Evolutionary conservation across 2,797 vertebrate genomes (phyloP).

Genomic region (Babyrousa celebensis): DNA sequence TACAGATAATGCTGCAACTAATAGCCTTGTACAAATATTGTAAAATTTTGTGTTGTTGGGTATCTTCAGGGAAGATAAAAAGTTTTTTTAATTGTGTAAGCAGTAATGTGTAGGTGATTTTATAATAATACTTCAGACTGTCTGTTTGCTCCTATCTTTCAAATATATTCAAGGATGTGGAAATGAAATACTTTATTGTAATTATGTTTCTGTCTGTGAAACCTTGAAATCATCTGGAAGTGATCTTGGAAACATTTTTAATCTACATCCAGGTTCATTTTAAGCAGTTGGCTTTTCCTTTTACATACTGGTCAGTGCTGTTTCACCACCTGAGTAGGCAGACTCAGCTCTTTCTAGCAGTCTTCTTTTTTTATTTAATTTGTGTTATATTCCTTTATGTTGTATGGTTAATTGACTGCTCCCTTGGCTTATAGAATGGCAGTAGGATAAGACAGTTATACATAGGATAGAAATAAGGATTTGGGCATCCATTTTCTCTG

Average conservation of each 20-base stretch:
- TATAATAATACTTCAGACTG: slow-evolving; percentile 38
- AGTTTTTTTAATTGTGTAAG: slow-evolving; percentile 57
- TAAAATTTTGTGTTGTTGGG: background rate
- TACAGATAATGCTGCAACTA: slow-evolving; percentile 56
- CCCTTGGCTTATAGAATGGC: background rate
- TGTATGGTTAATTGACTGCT: slow-evolving; percentile 16
- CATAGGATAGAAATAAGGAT: slow-evolving; percentile 16
- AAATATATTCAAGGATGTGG: slow-evolving; percentile 64
- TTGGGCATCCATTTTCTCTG: slow-evolving; percentile 52
- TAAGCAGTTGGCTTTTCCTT: slow-evolving; percentile 43
- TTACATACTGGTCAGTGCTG: background rate
- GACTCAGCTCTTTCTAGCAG: slow-evolving; percentile 15
- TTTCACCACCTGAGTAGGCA: background rate
- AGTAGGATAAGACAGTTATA: background rate
- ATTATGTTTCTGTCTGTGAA: slow-evolving; percentile 71
- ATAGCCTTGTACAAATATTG: slow-evolving; percentile 9
- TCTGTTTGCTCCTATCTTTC: background rate
- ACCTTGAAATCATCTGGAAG: slow-evolving; percentile 73
- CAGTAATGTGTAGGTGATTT: slow-evolving; percentile 57
- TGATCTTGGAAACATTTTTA: slow-evolving; percentile 71
- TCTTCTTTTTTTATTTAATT: slow-evolving; percentile 57
- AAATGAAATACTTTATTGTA: slow-evolving; percentile 67
- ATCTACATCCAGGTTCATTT: slow-evolving; percentile 46
- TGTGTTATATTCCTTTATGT: background rate
- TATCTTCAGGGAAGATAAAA: slow-evolving; percentile 45